Base-by-base conservation (phyloP, 2,888 invertebrate genomes). In the Spilosoma lubricipeda region DNA sequence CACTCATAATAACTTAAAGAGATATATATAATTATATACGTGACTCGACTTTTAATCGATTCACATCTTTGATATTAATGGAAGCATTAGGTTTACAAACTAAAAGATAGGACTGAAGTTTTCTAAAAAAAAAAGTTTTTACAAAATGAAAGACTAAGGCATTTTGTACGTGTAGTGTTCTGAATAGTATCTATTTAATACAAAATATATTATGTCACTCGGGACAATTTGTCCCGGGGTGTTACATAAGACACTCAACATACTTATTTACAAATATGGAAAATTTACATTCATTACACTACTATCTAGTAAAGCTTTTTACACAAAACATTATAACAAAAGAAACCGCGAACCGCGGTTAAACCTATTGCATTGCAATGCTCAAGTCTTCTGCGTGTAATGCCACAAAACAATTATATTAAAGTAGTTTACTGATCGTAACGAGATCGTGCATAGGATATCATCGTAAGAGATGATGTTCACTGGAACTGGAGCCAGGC, bases 51-150 rank as follows among this genome's bases (percentile, higher is more conserved):
- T 94, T 90, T 81, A 95, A 95, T 93, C 90, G 95, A 89, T 91
- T 92, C 86, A 93, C 92, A 91, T 95, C 95, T 95, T 95, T 95
- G 95, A 95, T 95, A 95, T 95, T 92, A 94, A 93, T 95, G 95
- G 95, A 95, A 95, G 95, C 95, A 95, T 95, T 93, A 85, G 93
- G 94, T 94, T 91, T 91, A 93, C 88, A 95, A 63, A 93, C 91
- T 94, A 95, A 94, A 88, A 89, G 90, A 90, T 93, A 93, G 85
- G 85, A 86, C 82, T 86, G 87, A 86, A 86, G 82, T 85, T 85
- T 87, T 85, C 84, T 83, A 86, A 86, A 86, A 88, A 84, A n/a
- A 83, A 82, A 84, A 36, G 13, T 79, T 83, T 82, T 78, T 82
- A 84, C 80, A 86, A 79, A 84, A 80, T 79, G 79, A 86, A 82